Percentiles rank a stretch among this genome's conserved stretches.
Evolutionary conservation across 1,140 invertebrate genomes (phyloP).

Genomic region (Drosophila nasuta): DNA sequence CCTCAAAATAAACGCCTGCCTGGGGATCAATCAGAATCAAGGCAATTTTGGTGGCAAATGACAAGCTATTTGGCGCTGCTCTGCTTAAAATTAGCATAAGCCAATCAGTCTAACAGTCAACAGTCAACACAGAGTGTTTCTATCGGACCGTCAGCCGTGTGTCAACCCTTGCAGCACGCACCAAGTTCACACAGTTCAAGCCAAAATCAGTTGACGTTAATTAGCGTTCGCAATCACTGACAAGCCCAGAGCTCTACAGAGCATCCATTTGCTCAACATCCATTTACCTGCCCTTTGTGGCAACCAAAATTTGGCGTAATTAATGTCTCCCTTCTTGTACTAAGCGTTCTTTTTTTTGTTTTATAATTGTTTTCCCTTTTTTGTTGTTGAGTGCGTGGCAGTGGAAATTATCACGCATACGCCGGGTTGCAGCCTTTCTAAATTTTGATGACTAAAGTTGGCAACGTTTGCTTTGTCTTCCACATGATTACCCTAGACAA

Average conservation of each 20-base stretch:
- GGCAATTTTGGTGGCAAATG: slow-evolving; percentile 33
- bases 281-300: slow-evolving; percentile 26
- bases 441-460: slow-evolving; percentile 62
- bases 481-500: slow-evolving; percentile 40
- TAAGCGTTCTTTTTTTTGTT: slow-evolving; percentile 1
- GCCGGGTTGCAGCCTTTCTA: slow-evolving; percentile 31
- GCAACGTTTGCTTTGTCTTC: slow-evolving; percentile 26
- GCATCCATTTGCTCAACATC: not conserved
- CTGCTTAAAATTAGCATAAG: slow-evolving; percentile 67
- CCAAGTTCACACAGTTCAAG: slow-evolving; percentile 10
- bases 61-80: slow-evolving; percentile 40
- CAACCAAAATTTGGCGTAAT: slow-evolving; percentile 52
- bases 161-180: slow-evolving; percentile 10
- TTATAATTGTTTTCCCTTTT: slow-evolving; percentile 19
- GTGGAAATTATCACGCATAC: slow-evolving; percentile 58
- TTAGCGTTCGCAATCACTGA: slow-evolving; percentile 60
- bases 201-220: slow-evolving; percentile 51
- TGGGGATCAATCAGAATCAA: slow-evolving; percentile 17
- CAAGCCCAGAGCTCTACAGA: slow-evolving; percentile 17
- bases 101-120: slow-evolving; percentile 49
- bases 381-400: not conserved
- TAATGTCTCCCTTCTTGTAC: slow-evolving; percentile 39
- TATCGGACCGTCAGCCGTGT: not conserved
- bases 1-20: slow-evolving; percentile 17
- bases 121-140: not conserved